These are phyloP conservation scores for Dryocosmus kuriphilus DNA, from an alignment of 2,888 invertebrate genomes.

Conservation along the genomic window DNA sequence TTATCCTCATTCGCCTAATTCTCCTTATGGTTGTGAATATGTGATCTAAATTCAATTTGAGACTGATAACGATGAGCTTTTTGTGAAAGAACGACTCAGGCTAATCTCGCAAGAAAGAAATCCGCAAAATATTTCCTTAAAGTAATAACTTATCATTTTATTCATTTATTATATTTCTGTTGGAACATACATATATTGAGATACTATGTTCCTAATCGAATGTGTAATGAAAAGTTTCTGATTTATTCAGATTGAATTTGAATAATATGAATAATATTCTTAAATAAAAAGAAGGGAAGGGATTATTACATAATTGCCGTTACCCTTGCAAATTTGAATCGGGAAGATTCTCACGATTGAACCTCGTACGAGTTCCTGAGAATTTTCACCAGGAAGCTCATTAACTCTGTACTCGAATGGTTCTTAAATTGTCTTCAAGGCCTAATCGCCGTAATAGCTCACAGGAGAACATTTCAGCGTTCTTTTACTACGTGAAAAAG, in stretches of 20 bases:
- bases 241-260: background rate
- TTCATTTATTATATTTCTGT: no score
- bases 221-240: background rate
- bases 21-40: background rate
- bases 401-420: slow-evolving; percentile 27
- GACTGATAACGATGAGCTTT: background rate
- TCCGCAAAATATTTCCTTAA: background rate
- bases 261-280: background rate
- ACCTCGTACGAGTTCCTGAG: slow-evolving; percentile 29
- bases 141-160: no score
- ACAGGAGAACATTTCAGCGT: slow-evolving; percentile 17
- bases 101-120: background rate
- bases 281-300: background rate
- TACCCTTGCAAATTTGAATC: slow-evolving; percentile 16
- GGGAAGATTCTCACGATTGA: slow-evolving; percentile 17
- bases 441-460: slow-evolving; percentile 25
- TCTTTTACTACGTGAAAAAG: slow-evolving; percentile 23
- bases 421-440: slow-evolving; percentile 37
- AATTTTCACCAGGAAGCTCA: slow-evolving; percentile 38
- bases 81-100: background rate
- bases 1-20: background rate
- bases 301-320: background rate
- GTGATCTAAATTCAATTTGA: background rate
- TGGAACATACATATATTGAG: no score
- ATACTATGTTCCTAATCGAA: no score